Percentiles rank a stretch among this genome's conserved stretches.
phyloP scores from a whole-genome alignment of 2,888 invertebrate species.

The Flexamia atlantica region DNA sequence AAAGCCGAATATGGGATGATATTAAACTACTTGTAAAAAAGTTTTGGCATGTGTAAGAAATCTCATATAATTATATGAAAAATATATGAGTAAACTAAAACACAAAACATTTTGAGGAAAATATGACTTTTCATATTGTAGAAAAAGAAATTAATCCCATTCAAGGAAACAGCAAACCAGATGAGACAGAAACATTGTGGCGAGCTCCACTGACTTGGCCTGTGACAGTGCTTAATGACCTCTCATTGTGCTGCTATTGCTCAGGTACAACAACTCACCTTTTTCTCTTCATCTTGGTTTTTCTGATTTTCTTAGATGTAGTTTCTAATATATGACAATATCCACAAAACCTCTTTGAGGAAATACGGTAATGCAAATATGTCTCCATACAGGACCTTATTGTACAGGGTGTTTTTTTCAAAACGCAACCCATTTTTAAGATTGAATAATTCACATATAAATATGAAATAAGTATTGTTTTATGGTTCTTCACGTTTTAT shows the following conservation, averaged over 20 bases:
- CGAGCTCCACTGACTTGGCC: neutral
- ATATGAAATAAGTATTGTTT: too few relatives aligned
- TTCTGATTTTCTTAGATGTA: neutral
- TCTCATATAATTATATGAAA: too few relatives aligned
- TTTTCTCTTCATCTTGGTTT: neutral
- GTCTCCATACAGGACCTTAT: too few relatives aligned
- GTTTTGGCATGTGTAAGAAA: too few relatives aligned
- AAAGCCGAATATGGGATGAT: too few relatives aligned
- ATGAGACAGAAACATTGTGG: slow-evolving; percentile 23
- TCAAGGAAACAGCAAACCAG: slow-evolving; percentile 11
- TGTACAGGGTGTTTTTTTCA: too few relatives aligned
- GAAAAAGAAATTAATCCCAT: slow-evolving; percentile 9
- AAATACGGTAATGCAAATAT: too few relatives aligned
- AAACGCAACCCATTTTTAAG: too few relatives aligned
- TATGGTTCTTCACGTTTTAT: too few relatives aligned
- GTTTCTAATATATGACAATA: neutral
- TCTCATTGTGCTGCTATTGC: slow-evolving; percentile 43
- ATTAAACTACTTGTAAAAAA: too few relatives aligned
- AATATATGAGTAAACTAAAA: neutral
- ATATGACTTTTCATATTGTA: neutral
- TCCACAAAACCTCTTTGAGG: too few relatives aligned
- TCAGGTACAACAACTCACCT: neutral
- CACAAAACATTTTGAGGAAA: neutral
- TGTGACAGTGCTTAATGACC: slow-evolving; percentile 22
- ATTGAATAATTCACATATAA: too few relatives aligned